Evolutionary conservation across 2,113 vertebrate species (phyloP), one percentile per base, ranked within the genome.

Genomic region (Pogona vitticeps): DNA sequence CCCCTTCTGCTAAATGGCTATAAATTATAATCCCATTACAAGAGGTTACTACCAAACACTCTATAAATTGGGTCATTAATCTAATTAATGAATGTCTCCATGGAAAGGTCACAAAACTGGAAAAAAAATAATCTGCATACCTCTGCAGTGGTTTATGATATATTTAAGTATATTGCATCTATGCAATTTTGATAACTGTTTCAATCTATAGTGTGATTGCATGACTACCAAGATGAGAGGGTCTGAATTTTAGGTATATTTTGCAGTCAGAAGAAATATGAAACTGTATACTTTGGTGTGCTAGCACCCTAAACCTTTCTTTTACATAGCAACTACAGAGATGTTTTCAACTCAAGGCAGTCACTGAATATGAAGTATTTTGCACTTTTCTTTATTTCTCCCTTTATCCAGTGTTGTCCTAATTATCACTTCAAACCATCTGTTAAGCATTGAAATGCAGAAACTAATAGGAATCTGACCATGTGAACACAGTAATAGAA

Each of bases 341-440:
- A 67, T 28, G 9, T 67, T 67, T 67, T 2, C 65, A 67, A 17
- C 82, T 93, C 93, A 94, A 90, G 92, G 87, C 87, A 93, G 88
- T 81, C 85, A 78, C 88, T 91, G 93, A 94, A 94, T 94, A 90
- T 94, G 90, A 95, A 94, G 91, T 94, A 92, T 94, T 94, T 67
- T 76, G 73, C 90, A 89, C 36, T 76, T 84, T 90, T 89, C 94
- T 88, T 82, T 65, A 93, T 87, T 91, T 88, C 89, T 63, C 88
- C 67, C 88, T 96, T 94, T 92, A 90, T 85, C 65, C n/a, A 86
- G 85, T 95, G 89, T 93, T 81, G 86, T 90, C 85, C 83, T 33
- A 95, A 95, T 91, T 94, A 91, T 94, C 93, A 93, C 91, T 94
- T 94, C 90, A 96, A 94, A 52, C 46, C 46, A 52, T 89, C 83